phyloP scores from a whole-genome alignment of 2,113 vertebrate genomes.

The Pelvicachromis taeniatus region DNA sequence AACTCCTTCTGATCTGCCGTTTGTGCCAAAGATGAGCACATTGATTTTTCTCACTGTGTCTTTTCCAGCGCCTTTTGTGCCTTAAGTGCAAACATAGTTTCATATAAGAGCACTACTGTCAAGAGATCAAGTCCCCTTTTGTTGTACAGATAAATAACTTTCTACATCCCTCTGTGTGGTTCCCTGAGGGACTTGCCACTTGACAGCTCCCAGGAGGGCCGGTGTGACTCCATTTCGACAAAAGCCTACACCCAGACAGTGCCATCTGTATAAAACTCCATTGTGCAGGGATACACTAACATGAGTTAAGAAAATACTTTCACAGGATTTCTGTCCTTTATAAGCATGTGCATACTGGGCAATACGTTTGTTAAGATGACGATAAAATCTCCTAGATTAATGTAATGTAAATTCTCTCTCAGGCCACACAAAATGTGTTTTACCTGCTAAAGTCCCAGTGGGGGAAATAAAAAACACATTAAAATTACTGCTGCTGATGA shows the following conservation, averaged over 20 bases:
- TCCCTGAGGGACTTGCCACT: not conserved
- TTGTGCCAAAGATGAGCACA: not conserved
- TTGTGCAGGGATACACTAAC: not conserved
- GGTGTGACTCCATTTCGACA: not conserved
- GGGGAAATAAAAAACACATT: not conserved
- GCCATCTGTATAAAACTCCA: not conserved
- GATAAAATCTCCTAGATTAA: not conserved
- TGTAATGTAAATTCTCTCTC: not conserved
- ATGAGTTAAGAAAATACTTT: not conserved
- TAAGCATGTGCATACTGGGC: not conserved
- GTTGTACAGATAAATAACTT: not conserved
- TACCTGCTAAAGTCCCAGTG: not conserved
- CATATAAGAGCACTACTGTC: not conserved
- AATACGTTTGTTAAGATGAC: not conserved
- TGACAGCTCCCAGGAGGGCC: not conserved
- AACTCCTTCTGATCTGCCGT: not conserved
- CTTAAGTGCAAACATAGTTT: not conserved
- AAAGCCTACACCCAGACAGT: not conserved
- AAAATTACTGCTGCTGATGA: not conserved
- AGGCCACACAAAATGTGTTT: not conserved
- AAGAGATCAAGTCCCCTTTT: not conserved
- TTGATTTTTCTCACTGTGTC: not conserved
- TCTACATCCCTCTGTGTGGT: not conserved
- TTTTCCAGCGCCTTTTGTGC: not conserved
- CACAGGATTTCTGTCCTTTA: not conserved